Evolutionary conservation across 1,140 invertebrate species (phyloP), one percentile per base, ranked within the genome.

Genomic region (Drosophila lacteicornis): DNA sequence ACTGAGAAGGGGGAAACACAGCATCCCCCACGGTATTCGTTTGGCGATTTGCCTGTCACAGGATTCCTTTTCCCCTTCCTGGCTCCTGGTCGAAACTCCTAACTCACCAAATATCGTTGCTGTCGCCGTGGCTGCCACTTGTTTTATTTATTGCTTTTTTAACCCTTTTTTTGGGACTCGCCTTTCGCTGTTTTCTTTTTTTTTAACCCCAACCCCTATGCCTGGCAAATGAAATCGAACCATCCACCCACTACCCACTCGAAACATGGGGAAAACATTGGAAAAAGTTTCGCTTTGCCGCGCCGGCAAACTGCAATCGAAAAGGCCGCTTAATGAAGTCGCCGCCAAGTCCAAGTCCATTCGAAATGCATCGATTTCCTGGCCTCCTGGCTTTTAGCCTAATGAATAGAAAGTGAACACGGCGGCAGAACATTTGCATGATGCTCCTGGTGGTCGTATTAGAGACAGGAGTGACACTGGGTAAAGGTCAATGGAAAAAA

Each of bases 141-240:
- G 75, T 90, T 90, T 90, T 88, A 88, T 88, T 88, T 88, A 88
- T 88, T 88, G 85, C 85, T 88, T 88, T 88, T 88, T 90, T 88
- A 88, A 88, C 85, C 85, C 82, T 90, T 88, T 88, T 85, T 81
- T 79, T 80, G 80, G 75, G 74, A 66, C 70, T 88, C 80, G 66
- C 40, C 27, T 17, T 12, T 17, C 19, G 75, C 45, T 45, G 65
- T 46, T 83, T 62, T 53, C 63, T 75, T 66, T 58, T 68, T 45
- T 43, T 45, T 61, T 53, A 40, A n/a, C 58, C 43, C 27, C 27
- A 30, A 30, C n/a, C 40, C 30, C 40, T 3, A 27, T 25, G 43
- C 6, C 36, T 43, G 25, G 38, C 55, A 59, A 63, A 63, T 71
- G 66, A 74, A 74, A 74, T 75, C 66, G 63, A 73, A 73, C 75